A percentile compares a stretch with the other conserved stretches of the same genome.
These are phyloP conservation scores for Belgica antarctica DNA, from an alignment of 2,888 invertebrate genomes.

Conservation along the genomic window DNA sequence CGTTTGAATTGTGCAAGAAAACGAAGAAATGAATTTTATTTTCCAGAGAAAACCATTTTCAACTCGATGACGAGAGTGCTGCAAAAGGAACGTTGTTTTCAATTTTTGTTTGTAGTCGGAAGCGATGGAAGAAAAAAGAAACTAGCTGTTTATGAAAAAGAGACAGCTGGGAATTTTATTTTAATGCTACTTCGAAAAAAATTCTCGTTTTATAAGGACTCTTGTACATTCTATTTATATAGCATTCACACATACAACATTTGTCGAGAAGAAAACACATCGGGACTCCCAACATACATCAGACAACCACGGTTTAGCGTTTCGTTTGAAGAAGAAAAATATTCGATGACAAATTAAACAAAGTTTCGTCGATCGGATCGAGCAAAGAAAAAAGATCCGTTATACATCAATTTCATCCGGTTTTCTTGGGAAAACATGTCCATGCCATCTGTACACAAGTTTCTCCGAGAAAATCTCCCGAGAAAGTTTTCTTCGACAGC, in stretches of 20 bases:
- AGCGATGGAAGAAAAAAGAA: not conserved
- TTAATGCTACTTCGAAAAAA: slow-evolving; percentile 37
- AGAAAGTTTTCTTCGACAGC: too few species aligned
- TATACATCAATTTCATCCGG: too few species aligned
- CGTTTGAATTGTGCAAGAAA: not conserved
- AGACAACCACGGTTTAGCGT: not conserved
- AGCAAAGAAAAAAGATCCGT: not conserved
- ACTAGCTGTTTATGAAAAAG: slow-evolving; percentile 27
- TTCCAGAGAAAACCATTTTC: too few species aligned
- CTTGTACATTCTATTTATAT: slow-evolving; percentile 40
- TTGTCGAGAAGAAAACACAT: not conserved
- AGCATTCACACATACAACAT: slow-evolving; percentile 9
- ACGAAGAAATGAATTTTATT: too few species aligned
- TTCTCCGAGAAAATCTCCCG: too few species aligned
- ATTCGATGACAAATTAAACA: not conserved
- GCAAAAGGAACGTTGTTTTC: not conserved
- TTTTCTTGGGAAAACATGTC: not conserved
- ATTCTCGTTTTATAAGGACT: slow-evolving; percentile 37
- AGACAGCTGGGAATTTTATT: slow-evolving; percentile 40
- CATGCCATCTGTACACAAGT: not conserved
- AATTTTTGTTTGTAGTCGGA: not conserved
- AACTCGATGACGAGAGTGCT: too few species aligned
- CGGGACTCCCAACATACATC: slow-evolving; percentile 4
- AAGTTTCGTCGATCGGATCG: too few species aligned
- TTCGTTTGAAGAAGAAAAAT: not conserved